phyloP scores from a whole-genome alignment of 2,113 vertebrate species.

The Galemys pyrenaicus region DNA sequence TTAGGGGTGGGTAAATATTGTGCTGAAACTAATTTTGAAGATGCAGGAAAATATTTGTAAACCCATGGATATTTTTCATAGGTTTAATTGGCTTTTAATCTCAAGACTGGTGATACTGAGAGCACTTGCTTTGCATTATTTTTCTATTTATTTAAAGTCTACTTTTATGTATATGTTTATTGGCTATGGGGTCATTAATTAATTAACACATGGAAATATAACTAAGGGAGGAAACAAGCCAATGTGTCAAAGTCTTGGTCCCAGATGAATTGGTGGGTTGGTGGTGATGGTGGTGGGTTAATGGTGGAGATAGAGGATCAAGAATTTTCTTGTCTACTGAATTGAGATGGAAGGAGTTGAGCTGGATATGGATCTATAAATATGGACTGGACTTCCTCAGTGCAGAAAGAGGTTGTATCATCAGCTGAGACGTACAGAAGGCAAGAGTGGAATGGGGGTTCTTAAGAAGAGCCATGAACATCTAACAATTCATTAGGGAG shows the following conservation, averaged over 20 bases:
- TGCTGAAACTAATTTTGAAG: neutral
- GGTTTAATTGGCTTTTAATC: neutral
- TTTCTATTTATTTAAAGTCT: neutral
- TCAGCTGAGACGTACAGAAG: neutral
- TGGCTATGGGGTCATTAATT: neutral
- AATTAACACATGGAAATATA: neutral
- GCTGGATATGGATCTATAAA: too few species aligned
- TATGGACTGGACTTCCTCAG: neutral
- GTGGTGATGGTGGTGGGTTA: neutral
- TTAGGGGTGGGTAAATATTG: neutral
- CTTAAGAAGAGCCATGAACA: neutral
- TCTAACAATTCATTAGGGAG: neutral
- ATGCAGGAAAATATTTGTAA: slow-evolving; percentile 1
- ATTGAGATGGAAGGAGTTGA: neutral
- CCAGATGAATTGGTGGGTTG: neutral
- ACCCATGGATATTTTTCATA: neutral
- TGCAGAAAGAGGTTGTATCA: neutral
- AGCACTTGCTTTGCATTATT: neutral
- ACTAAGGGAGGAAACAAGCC: neutral
- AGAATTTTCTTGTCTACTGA: neutral
- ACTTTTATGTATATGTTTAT: neutral
- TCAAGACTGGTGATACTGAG: too few species aligned
- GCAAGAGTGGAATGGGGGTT: neutral
- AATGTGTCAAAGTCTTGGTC: neutral
- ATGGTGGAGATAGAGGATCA: neutral